phyloP scores from a whole-genome alignment of 2,113 vertebrate species.

The Copsychus sechellarum region DNA sequence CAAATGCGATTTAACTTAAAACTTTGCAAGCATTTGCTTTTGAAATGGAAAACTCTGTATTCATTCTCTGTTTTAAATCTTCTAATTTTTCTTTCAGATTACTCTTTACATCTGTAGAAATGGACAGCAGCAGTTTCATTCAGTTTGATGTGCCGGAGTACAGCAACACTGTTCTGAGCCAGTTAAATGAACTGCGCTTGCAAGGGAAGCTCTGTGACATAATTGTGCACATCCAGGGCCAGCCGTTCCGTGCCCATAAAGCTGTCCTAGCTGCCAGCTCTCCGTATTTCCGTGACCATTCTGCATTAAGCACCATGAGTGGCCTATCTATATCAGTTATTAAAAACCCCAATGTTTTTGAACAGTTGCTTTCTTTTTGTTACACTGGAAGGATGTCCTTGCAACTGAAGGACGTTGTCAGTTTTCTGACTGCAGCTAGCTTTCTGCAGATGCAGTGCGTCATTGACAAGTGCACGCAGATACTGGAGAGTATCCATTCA shows the following conservation, averaged over 20 bases:
- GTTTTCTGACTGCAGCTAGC: conserved; percentile 96
- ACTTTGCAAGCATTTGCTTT: neutral
- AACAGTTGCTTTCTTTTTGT: conserved; percentile 96
- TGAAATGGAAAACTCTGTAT: neutral
- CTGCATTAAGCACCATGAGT: conserved; percentile 95
- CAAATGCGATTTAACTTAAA: neutral
- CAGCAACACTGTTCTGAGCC: conserved; percentile 95
- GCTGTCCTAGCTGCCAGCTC: conserved; percentile 97
- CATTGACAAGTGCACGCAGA: conserved; percentile 98
- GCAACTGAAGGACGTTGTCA: conserved; percentile 95
- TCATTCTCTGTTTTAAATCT: neutral
- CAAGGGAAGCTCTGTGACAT: conserved; percentile 98
- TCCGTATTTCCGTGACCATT: conserved; percentile 98
- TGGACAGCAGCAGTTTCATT: conserved; percentile 97
- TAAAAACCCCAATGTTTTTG: conserved; percentile 96
- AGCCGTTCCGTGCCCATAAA: conserved; percentile 96
- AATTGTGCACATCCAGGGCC: conserved; percentile 97
- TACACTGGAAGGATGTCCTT: conserved; percentile 98
- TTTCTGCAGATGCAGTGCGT: conserved; percentile 99
- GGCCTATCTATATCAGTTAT: conserved; percentile 98
- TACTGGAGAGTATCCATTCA: conserved; percentile 96
- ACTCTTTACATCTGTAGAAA: conserved; percentile 79
- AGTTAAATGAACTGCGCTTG: conserved; percentile 94
- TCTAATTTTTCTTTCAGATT: conserved; percentile 69
- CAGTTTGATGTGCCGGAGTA: conserved; percentile 99